phyloP scores from a whole-genome alignment of 92 coral and sea anemone species.

The Anthopleura xanthogrammica region DNA sequence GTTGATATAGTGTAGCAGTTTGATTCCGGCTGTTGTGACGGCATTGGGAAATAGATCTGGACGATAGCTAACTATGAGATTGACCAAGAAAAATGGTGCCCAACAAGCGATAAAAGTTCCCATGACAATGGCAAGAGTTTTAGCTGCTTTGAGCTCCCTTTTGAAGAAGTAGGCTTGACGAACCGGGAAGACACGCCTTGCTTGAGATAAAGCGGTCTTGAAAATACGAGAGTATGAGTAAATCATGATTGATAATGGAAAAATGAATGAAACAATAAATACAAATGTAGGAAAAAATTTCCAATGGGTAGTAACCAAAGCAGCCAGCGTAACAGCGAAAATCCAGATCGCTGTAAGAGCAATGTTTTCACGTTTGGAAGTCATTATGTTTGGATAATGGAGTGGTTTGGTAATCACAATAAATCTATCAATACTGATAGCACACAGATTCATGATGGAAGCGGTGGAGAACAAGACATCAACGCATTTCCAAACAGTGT shows the following conservation, averaged over 20 bases:
- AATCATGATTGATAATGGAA: slow-evolving; percentile 64
- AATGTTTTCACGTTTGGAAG: slow-evolving; percentile 46
- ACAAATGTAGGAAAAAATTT: slow-evolving; percentile 57
- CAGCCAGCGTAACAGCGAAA: slow-evolving; percentile 51
- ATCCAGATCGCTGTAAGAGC: slow-evolving; percentile 59
- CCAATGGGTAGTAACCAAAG: slow-evolving; percentile 43
- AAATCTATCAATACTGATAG: slow-evolving; percentile 71
- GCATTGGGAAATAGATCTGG: slow-evolving; percentile 26
- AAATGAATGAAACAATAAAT: slow-evolving; percentile 67
- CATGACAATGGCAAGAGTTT: slow-evolving; percentile 80
- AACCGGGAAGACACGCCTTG: slow-evolving; percentile 69
- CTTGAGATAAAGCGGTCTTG: slow-evolving; percentile 60
- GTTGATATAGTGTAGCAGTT: slow-evolving; percentile 71
- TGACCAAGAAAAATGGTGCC: slow-evolving; percentile 79
- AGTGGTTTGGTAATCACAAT: slow-evolving; percentile 70
- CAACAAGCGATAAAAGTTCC: slow-evolving; percentile 76
- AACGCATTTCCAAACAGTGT: slow-evolving; percentile 55
- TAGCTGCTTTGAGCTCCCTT: slow-evolving; percentile 82
- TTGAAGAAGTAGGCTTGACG: slow-evolving; percentile 76
- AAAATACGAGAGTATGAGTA: slow-evolving; percentile 66
- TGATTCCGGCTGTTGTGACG: slow-evolving; percentile 48
- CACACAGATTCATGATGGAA: slow-evolving; percentile 86
- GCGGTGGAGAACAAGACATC: slow-evolving; percentile 88
- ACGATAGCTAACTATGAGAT: slow-evolving; percentile 50
- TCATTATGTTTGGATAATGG: slow-evolving; percentile 63